Base-by-base conservation (phyloP, 2,888 invertebrate species). In the Pollenia labialis region DNA sequence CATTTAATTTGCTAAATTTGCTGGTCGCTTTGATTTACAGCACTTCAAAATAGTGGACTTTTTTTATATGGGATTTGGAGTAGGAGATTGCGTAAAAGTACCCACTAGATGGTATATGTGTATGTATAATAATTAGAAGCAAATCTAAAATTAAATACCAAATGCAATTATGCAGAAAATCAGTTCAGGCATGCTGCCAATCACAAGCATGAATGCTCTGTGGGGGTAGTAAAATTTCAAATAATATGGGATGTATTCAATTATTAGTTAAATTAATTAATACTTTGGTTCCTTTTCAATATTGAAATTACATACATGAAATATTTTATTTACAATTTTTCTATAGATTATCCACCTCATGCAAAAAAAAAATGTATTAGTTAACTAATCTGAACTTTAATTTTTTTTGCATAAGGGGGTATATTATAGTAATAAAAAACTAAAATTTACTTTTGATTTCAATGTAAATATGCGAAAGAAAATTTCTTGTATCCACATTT, bases 221-320 rank as follows among this genome's bases (percentile, higher is more conserved):
- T 16, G 1, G 2, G 32, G 3, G 32, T 32, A 32, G 4, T 7
- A 54, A 1, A 42, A 11, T 42, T 52, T 40, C 1, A 69, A 42
- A 16, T 6, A 14, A 16, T 42, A 69, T 54, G 10, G 42, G 52
- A 42, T 54, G 52, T 42, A 44, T 1, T 18, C 12, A 12, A 16
- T 69, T 54, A 42, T 69, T 69, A 54, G 42, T 8, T 54, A 69
- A 54, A 12, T 69, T 69, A 54, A 69, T 69, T 69, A 69, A 50
- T 32, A 32, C n/a, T 40, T 0, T 40, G 6, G 10, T 7, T 54
- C 16, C 18, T 2, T 32, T 54, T 54, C 9, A 8, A 1, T 54
- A 18, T 1, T 16, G n/a, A n/a, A 54, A 54, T 8, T 9, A 54
- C 4, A 54, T 32, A 2, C 4, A 54, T 54, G 52, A n/a, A 10